Conservation (phyloP, 2,888 invertebrate species). For the Ceramica pisi region DNA sequence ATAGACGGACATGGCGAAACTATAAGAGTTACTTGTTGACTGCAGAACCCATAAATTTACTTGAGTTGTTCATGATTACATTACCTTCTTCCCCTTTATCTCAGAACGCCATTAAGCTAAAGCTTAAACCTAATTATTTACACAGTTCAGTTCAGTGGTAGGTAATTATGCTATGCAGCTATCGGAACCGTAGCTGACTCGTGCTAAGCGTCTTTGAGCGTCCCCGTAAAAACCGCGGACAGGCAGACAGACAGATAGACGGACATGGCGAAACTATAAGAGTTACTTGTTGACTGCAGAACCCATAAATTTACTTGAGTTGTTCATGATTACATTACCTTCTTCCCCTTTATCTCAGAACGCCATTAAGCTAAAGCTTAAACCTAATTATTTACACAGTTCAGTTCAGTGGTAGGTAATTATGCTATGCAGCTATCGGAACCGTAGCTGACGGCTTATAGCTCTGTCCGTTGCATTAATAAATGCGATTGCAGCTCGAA, state of each 20-base stretch:
- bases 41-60: too few species aligned
- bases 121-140: conserved; percentile 54
- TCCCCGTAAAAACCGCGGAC: too few species aligned
- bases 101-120: conserved; percentile 15
- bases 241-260: too few species aligned
- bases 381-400: conserved; percentile 56
- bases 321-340: neutral
- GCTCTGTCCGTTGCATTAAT: conserved; percentile 72
- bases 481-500: conserved; percentile 73
- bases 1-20: too few species aligned
- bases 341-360: conserved; percentile 12
- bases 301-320: neutral
- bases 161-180: conserved; percentile 57
- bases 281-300: too few species aligned
- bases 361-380: conserved; percentile 16
- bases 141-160: conserved; percentile 36
- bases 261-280: too few species aligned
- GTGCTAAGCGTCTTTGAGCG: too few species aligned
- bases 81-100: conserved; percentile 11
- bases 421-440: conserved; percentile 56
- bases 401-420: conserved; percentile 49
- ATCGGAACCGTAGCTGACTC: conserved; percentile 55
- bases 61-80: neutral
- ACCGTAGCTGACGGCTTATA: conserved; percentile 65
- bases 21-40: too few species aligned